A percentile compares a stretch with the other conserved stretches of the same genome.
phyloP scores from a whole-genome alignment of 2,113 vertebrate species.

The Chaetodon trifascialis region DNA sequence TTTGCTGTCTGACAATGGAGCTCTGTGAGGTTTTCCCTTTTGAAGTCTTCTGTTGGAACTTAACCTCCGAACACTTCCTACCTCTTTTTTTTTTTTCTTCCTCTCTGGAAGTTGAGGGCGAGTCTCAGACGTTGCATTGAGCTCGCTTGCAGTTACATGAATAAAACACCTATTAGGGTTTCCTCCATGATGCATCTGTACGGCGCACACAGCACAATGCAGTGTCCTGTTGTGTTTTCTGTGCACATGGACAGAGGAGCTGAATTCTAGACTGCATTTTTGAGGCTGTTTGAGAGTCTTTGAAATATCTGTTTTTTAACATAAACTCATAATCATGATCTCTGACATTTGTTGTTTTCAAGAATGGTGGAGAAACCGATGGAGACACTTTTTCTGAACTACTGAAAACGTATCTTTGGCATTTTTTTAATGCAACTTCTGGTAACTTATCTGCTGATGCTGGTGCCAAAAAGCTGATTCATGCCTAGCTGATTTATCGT shows the following conservation, averaged over 20 bases:
- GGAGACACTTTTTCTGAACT: too few species aligned
- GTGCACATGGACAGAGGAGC: background rate
- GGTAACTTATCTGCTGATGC: background rate
- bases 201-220: background rate
- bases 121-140: background rate
- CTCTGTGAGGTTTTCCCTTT: constrained; percentile 40
- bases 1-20: constrained; percentile 37
- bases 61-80: constrained; percentile 5
- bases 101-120: background rate
- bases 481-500: background rate
- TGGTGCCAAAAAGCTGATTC: too few species aligned
- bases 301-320: background rate
- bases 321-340: too few species aligned
- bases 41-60: constrained; percentile 30
- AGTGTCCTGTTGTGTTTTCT: background rate
- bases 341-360: background rate
- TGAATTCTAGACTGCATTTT: background rate
- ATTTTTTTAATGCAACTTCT: background rate
- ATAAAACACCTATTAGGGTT: background rate
- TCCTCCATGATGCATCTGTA: background rate
- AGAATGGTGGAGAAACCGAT: background rate
- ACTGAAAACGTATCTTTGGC: background rate
- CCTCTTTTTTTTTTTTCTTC: constrained; percentile 5
- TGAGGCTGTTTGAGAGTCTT: background rate
- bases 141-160: constrained; percentile 1